phyloP scores from a whole-genome alignment of 2,888 invertebrate species.

The Catocala fraxini region DNA sequence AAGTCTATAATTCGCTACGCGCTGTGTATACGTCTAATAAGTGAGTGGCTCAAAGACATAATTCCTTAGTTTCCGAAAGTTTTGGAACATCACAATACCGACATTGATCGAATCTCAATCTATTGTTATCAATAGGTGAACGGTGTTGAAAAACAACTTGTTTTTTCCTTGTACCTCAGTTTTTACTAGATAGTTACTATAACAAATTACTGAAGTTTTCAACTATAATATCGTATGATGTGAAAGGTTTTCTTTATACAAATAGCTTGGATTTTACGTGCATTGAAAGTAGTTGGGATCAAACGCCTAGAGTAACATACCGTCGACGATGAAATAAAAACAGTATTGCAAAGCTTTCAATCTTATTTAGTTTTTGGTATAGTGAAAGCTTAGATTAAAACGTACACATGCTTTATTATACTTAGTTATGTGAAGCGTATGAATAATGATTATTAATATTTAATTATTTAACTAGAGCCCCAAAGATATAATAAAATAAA shows the following conservation, averaged over 20 bases:
- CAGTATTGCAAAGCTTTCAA: no score
- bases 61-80: neutral
- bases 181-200: neutral
- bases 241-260: neutral
- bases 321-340: no score
- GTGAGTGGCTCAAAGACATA: no score
- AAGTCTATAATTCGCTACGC: no score
- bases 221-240: conserved; percentile 4
- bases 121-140: conserved; percentile 5
- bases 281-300: neutral
- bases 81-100: neutral
- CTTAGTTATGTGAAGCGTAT: no score
- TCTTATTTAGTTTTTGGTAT: no score
- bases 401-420: no score
- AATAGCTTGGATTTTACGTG: conserved; percentile 8
- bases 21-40: no score
- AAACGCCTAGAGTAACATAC: neutral
- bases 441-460: no score
- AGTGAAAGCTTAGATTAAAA: no score
- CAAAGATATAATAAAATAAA: no score
- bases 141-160: conserved; percentile 15
- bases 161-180: conserved; percentile 8
- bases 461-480: no score
- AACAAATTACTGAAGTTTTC: conserved; percentile 5
- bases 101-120: conserved; percentile 4